Evolutionary conservation across 2,113 vertebrate species (phyloP), one percentile per base, ranked within the genome.

Genomic region (Toxotes jaculatrix): DNA sequence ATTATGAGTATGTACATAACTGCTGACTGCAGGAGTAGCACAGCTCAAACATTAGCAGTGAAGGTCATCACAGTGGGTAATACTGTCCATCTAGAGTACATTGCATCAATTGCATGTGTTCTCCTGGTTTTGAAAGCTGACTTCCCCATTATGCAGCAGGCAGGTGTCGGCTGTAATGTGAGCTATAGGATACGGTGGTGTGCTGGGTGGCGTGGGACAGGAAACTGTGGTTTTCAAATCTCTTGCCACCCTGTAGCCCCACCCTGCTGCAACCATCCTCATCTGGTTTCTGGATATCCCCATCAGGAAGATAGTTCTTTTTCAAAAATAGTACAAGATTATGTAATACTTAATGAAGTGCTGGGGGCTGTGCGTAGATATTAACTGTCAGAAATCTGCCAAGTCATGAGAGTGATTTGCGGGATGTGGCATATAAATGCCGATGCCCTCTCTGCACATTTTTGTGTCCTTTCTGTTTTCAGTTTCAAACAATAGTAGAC

Each of bases 191-290:
- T 27, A 45, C 0, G 0, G 19, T 27, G 51, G 79, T 84, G 47
- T 17, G 34, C 45, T 73, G 83, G 80, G 82, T 2, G 63, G 86
- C 72, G 83, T 93, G 92, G 85, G 90, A 94, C 51, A 90, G 93
- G 92, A 94, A 93, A 77, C 69, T 91, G 89, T 79, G 90, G 89
- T 87, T 89, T 90, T 57, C 23, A 70, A 40, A 56, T 43, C 38
- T 80, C 31, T 85, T 53, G 61, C 67, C 82, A 66, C 70, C 27
- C 31, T 65, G 57, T 53, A 65, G 83, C 87, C 66, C 83, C 91
- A 84, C 91, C 91, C 91, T 83, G 80, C 34, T 78, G 57, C 47
- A 74, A 81, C 40, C 49, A 42, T 82, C 19, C 32, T 79, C 34
- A 78, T 87, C 38, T 83, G 49, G 36, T 47, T 69, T 75, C 43